Conservation (phyloP, 1,140 invertebrate species). For the Coelopa frigida region DNA sequence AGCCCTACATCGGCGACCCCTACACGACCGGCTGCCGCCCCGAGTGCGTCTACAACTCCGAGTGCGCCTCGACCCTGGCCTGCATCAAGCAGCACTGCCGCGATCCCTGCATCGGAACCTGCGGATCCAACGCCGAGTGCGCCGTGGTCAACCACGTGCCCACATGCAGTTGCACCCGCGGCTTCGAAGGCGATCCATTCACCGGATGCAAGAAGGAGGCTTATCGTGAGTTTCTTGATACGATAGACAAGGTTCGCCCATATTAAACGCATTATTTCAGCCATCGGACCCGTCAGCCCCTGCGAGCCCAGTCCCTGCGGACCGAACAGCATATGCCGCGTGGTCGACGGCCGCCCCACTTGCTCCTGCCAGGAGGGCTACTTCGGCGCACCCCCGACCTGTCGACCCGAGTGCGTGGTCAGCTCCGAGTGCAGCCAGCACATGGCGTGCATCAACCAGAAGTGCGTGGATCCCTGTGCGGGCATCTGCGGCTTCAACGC, state of each 20-base stretch:
- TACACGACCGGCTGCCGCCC: conserved; percentile 69
- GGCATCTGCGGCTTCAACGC: conserved; percentile 73
- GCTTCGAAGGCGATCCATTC: conserved; percentile 74
- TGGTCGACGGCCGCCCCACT: conserved; percentile 60
- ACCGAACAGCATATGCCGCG: conserved; percentile 68
- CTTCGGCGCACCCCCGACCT: conserved; percentile 66
- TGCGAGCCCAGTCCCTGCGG: conserved; percentile 77
- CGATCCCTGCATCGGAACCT: conserved; percentile 78
- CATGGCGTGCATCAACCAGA: conserved; percentile 70
- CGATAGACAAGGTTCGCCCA: too few species aligned
- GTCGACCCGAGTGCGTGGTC: conserved; percentile 71
- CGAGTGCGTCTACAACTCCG: conserved; percentile 70
- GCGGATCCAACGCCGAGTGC: conserved; percentile 71
- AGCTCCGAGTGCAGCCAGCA: conserved; percentile 67
- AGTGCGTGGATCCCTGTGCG: conserved; percentile 73
- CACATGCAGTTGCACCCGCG: conserved; percentile 66
- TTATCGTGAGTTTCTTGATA: conserved; percentile 47
- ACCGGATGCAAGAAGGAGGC: conserved; percentile 61
- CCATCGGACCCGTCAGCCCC: conserved; percentile 53
- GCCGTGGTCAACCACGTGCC: conserved; percentile 74
- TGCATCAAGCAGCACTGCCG: conserved; percentile 79
- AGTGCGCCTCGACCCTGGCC: conserved; percentile 69
- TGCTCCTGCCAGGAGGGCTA: conserved; percentile 73
- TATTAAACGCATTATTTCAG: too few species aligned
- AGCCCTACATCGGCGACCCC: conserved; percentile 76